A percentile compares a stretch with the other conserved stretches of the same genome.
Evolutionary conservation across 2,888 invertebrate genomes (phyloP).

Genomic region (Stenotaenia linearis): DNA sequence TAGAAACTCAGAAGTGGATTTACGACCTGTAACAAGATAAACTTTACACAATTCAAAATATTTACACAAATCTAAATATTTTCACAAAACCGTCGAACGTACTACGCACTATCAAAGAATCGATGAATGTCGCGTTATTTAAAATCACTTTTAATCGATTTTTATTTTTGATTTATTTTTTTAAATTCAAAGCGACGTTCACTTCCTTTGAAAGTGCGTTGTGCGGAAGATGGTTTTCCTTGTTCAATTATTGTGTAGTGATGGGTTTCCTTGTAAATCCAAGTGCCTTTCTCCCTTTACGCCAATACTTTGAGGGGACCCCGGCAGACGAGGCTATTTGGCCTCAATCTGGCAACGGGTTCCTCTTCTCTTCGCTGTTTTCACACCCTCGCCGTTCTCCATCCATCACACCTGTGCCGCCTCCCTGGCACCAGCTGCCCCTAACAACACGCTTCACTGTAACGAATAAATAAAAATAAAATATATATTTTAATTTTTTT

Average conservation of each 20-base stretch:
- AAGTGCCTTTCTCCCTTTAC: not conserved
- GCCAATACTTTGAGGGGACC: not conserved
- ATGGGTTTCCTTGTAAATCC: conserved; percentile 5
- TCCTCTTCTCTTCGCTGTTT: not conserved
- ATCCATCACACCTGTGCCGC: conserved; percentile 9
- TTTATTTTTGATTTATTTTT: not conserved
- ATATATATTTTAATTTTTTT: no score
- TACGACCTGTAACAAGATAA: no score
- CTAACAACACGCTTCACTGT: not conserved
- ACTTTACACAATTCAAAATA: no score
- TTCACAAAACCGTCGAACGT: no score
- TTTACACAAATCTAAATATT: no score
- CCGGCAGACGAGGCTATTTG: not conserved
- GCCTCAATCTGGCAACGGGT: not conserved
- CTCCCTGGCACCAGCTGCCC: conserved; percentile 1
- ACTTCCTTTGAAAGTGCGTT: not conserved
- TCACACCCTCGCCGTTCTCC: not conserved
- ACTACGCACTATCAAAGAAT: no score
- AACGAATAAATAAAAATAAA: not conserved
- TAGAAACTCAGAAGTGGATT: no score
- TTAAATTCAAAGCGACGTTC: not conserved
- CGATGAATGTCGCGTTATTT: no score
- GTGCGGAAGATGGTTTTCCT: not conserved
- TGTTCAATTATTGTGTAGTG: conserved; percentile 9
- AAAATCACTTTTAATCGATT: not conserved